These are phyloP conservation scores for Rostratula benghalensis DNA, from an alignment of 2,113 vertebrate genomes.

Conservation along the genomic window DNA sequence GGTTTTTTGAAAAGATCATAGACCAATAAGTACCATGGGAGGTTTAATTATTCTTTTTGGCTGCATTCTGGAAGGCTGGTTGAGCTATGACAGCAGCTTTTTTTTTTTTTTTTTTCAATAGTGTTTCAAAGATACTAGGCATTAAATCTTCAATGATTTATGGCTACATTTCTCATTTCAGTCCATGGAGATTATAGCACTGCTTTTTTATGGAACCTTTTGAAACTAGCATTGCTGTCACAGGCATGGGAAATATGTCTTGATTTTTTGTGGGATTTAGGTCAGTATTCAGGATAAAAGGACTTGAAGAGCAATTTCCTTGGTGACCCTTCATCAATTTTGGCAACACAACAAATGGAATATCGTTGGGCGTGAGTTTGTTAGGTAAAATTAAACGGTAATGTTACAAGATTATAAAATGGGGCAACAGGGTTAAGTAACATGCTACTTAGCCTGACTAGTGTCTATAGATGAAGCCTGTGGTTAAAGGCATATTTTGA, in stretches of 20 bases:
- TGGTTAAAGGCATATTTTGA: neutral
- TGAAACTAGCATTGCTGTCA: neutral
- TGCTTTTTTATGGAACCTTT: neutral
- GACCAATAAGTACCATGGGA: neutral
- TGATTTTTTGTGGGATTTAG: neutral
- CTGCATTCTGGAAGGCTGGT: neutral
- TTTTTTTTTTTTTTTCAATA: neutral
- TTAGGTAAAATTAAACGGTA: neutral
- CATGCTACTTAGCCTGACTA: neutral
- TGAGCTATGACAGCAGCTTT: neutral
- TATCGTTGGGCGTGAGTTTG: neutral
- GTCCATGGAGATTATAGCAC: neutral
- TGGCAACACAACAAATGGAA: neutral
- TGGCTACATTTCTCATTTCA: neutral
- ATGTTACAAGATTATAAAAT: neutral
- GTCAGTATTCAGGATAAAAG: neutral
- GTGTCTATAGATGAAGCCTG: neutral
- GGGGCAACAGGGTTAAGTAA: neutral
- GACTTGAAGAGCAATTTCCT: neutral
- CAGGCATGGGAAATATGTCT: neutral
- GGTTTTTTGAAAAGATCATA: neutral
- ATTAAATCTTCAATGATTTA: conserved; percentile 1
- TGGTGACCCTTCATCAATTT: neutral
- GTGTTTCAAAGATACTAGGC: neutral
- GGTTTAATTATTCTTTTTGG: neutral